Evolutionary conservation across 2,888 invertebrate species (phyloP).

Genomic region (Portevinia maculata): DNA sequence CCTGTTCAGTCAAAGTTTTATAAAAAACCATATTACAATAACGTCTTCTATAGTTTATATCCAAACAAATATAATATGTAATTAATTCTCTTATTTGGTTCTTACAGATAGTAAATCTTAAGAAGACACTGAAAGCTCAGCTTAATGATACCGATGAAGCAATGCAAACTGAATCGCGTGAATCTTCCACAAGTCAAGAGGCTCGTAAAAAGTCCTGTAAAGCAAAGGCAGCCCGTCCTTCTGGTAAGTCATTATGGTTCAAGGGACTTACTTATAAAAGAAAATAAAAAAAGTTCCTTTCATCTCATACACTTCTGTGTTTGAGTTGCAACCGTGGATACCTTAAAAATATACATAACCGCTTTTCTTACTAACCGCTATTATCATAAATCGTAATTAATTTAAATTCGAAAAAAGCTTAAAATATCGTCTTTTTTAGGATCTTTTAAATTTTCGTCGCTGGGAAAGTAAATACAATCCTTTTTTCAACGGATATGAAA

Average conservation of each 20-base stretch:
- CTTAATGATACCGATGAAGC: conserved; percentile 92
- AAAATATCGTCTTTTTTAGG: conserved; percentile 67
- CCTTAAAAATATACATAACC: conserved; percentile 12
- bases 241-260: conserved; percentile 77
- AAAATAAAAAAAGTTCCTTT: conserved; percentile 28
- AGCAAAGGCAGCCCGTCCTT: conserved; percentile 79
- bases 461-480: conserved; percentile 60
- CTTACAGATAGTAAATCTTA: conserved; percentile 91
- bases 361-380: neutral
- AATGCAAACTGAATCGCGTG: conserved; percentile 89
- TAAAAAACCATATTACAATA: too few species aligned
- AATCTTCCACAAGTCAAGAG: conserved; percentile 82
- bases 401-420: conserved; percentile 36
- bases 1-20: too few species aligned
- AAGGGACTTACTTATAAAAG: conserved; percentile 76
- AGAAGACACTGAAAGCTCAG: conserved; percentile 93
- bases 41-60: too few species aligned
- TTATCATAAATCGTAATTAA: conserved; percentile 25
- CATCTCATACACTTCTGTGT: conserved; percentile 12
- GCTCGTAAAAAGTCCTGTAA: conserved; percentile 81
- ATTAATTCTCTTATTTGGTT: neutral
- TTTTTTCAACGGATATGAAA: conserved; percentile 41
- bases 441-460: conserved; percentile 72
- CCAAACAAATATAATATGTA: neutral
- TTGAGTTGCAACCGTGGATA: conserved; percentile 26